A percentile compares a stretch with the other conserved stretches of the same genome.
Evolutionary conservation across 2,888 invertebrate genomes (phyloP).

Genomic region (Elysia crispata): DNA sequence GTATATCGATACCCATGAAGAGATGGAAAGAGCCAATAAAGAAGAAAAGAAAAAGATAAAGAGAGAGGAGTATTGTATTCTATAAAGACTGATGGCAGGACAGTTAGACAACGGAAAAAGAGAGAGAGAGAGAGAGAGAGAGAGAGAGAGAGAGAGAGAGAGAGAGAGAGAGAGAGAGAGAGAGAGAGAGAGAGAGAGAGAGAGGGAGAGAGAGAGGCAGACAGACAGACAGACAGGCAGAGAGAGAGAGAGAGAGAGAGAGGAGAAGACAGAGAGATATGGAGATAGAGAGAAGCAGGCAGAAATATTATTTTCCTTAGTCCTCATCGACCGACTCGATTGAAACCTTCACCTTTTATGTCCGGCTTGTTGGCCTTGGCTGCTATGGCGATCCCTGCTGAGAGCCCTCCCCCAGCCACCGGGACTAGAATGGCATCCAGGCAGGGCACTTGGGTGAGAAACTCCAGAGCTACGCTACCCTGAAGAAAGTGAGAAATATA

Average conservation of each 20-base stretch:
- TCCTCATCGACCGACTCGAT: too few relatives aligned
- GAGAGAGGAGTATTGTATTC: too few relatives aligned
- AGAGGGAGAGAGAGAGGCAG: background rate
- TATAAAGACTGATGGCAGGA: too few relatives aligned
- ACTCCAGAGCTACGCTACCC: slow-evolving; percentile 77
- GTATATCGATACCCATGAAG: too few relatives aligned
- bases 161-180: background rate
- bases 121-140: too few relatives aligned
- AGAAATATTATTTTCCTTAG: too few relatives aligned
- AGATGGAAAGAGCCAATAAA: too few relatives aligned
- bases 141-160: background rate
- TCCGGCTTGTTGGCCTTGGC: slow-evolving; percentile 74
- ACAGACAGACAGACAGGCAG: background rate
- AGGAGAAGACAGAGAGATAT: too few relatives aligned
- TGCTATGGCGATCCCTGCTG: slow-evolving; percentile 77
- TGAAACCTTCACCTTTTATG: slow-evolving; percentile 74
- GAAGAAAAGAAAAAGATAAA: too few relatives aligned
- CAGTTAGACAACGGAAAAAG: background rate
- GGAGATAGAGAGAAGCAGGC: too few relatives aligned
- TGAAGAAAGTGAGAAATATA: too few relatives aligned
- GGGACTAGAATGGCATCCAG: slow-evolving; percentile 77
- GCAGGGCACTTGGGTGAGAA: slow-evolving; percentile 77
- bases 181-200: slow-evolving; percentile 14
- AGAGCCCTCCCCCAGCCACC: slow-evolving; percentile 78
- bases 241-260: too few relatives aligned